Percentiles rank a stretch among this genome's conserved stretches.
Conservation (phyloP, 2,113 vertebrate species). For the Nematolebias whitei region DNA sequence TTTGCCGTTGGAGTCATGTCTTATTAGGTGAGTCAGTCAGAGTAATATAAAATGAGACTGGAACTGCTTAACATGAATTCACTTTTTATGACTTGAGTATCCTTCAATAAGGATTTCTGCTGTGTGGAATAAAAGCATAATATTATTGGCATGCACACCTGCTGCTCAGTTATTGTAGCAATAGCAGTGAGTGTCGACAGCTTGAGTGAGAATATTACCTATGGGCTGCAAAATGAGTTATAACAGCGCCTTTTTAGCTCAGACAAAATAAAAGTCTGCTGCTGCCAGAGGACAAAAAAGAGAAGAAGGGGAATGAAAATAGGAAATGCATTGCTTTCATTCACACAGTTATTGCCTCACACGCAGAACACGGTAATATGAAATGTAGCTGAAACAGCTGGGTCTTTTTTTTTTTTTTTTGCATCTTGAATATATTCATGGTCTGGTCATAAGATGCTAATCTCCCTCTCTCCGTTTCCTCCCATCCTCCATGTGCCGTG, state of each 20-base stretch:
- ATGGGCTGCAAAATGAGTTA: conserved; percentile 53
- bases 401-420: conserved; percentile 55
- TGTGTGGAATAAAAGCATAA: conserved; percentile 27
- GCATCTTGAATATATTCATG: conserved; percentile 76
- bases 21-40: conserved; percentile 4
- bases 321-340: conserved; percentile 72
- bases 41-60: conserved; percentile 1
- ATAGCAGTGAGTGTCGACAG: conserved; percentile 48
- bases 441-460: conserved; percentile 66
- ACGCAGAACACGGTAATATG: conserved; percentile 67
- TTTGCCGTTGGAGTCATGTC: not conserved
- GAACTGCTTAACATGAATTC: conserved; percentile 4
- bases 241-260: conserved; percentile 54
- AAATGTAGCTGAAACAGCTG: conserved; percentile 77
- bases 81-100: not conserved
- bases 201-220: conserved; percentile 51
- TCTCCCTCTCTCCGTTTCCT: conserved; percentile 46
- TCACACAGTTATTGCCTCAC: conserved; percentile 73
- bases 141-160: conserved; percentile 47
- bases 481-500: conserved; percentile 41
- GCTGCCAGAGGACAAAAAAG: conserved; percentile 54
- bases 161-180: conserved; percentile 56
- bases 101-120: conserved; percentile 15
- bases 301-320: conserved; percentile 65
- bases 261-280: conserved; percentile 66